These are phyloP conservation scores for Elgaria multicarinata DNA, from an alignment of 2,113 vertebrate species.

Conservation along the genomic window DNA sequence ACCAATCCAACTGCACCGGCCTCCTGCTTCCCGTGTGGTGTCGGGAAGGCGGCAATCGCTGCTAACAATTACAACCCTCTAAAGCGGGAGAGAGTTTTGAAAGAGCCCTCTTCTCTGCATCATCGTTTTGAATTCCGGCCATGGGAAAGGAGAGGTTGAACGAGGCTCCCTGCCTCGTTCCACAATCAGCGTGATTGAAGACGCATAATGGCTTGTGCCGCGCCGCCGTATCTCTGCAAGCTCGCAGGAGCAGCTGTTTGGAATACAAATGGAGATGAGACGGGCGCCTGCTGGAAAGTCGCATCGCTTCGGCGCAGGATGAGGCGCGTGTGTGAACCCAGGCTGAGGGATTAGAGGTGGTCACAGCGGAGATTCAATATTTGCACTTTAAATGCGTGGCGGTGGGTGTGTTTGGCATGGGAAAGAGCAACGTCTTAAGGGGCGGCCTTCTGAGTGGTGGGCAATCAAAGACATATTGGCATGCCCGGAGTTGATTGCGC, in stretches of 20 bases:
- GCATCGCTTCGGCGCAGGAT: neutral
- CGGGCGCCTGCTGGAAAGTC: neutral
- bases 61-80: neutral
- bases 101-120: neutral
- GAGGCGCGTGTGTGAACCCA: neutral
- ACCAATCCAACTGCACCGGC: neutral
- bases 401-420: neutral
- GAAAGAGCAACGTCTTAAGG: neutral
- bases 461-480: neutral
- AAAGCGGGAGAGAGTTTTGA: neutral
- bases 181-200: slow-evolving; percentile 36
- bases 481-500: neutral
- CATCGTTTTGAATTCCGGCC: slow-evolving; percentile 3
- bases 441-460: no score
- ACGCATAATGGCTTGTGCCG: slow-evolving; percentile 7
- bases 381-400: neutral
- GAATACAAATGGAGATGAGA: slow-evolving; percentile 22
- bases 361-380: neutral
- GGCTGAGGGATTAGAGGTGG: neutral
- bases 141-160: neutral
- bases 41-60: no score
- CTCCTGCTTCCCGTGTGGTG: neutral
- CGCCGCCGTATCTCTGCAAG: neutral
- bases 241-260: neutral
- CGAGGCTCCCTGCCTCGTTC: slow-evolving; percentile 3